Evolutionary conservation across 2,888 invertebrate genomes (phyloP), one percentile per base, ranked within the genome.

Genomic region (Ligdia adustata): DNA sequence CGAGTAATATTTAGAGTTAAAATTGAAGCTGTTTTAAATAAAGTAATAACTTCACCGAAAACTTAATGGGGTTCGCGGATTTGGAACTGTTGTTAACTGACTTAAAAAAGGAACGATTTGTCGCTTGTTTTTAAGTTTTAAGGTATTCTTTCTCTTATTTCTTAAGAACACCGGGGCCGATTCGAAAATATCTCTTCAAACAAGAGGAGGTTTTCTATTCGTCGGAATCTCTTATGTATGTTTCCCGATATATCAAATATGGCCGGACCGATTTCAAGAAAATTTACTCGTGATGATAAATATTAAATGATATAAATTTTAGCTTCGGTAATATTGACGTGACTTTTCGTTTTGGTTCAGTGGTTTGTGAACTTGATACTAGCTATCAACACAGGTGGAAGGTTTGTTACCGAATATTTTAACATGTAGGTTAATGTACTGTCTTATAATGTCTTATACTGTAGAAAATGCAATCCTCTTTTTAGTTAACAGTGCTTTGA

Each of bases 361-460:
- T 55, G 57, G 62, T 50, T 60, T 60, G 58, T 37, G 58, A 53
- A 57, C 55, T 56, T 43, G 60, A 67, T 67, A 63, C 56, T 58
- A 60, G 56, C 55, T 45, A 45, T 65, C 57, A 62, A 1, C 3
- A 9, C 24, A 9, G 9, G 3, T 16, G 5, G 9, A 24, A 9
- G 11, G 33, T 22, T 4, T 9, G 22, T 12, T 4, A 9, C 14
- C 9, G 22, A 22, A 20, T 22, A 22, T 34, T 22, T n/a, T 22
- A 34, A 34, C 22, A 22, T 12, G 22, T 13, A 9, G 22, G n/a
- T 20, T 22, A 34, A 34, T 22, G 22, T 34, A 13, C 22, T 24
- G 26, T 34, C 9, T 9, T 13, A n/a, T 24, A 24, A 6, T 3
- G 6, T 24, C n/a, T 24, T n/a, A 24, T 1, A n/a, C 7, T n/a